Percentiles rank a stretch among this genome's conserved stretches.
Conservation (phyloP, 2,888 invertebrate genomes). For the Hoplodrina blanda region DNA sequence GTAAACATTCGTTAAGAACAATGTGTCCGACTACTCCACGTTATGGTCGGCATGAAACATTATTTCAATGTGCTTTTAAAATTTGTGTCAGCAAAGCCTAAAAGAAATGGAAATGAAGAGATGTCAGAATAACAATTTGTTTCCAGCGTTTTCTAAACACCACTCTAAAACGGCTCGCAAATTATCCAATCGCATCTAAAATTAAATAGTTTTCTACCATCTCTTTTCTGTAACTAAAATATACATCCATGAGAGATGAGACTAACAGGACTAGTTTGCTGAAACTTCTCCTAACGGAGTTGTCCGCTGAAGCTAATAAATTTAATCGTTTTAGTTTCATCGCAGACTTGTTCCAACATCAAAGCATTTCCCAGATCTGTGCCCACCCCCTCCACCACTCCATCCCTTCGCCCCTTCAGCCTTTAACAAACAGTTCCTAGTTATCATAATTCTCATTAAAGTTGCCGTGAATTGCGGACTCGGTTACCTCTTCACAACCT, state of each 20-base stretch:
- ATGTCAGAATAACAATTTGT: not conserved
- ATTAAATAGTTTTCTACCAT: too few species aligned
- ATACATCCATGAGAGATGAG: slow-evolving; percentile 3
- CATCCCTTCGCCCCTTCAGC: not conserved
- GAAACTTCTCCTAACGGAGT: not conserved
- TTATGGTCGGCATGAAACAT: not conserved
- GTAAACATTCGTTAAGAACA: not conserved
- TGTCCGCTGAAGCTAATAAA: slow-evolving; percentile 8
- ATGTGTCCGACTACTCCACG: not conserved
- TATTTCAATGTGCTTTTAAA: not conserved
- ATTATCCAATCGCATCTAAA: not conserved
- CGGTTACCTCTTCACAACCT: slow-evolving; percentile 15
- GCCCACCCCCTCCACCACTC: not conserved
- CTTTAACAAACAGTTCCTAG: slow-evolving; percentile 16
- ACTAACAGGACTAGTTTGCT: not conserved
- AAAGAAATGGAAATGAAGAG: not conserved
- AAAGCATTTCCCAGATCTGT: slow-evolving; percentile 19
- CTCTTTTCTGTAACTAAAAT: not conserved
- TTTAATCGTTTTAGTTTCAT: slow-evolving; percentile 24
- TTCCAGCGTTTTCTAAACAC: too few species aligned
- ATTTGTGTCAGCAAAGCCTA: not conserved
- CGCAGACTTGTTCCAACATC: slow-evolving; percentile 12
- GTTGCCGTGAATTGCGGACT: slow-evolving; percentile 21
- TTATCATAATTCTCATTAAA: slow-evolving; percentile 51
- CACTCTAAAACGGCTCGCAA: not conserved